Percentiles rank a stretch among this genome's conserved stretches.
Conservation (phyloP, 1,140 invertebrate species). For the Macrotrachela quadricornifera region DNA sequence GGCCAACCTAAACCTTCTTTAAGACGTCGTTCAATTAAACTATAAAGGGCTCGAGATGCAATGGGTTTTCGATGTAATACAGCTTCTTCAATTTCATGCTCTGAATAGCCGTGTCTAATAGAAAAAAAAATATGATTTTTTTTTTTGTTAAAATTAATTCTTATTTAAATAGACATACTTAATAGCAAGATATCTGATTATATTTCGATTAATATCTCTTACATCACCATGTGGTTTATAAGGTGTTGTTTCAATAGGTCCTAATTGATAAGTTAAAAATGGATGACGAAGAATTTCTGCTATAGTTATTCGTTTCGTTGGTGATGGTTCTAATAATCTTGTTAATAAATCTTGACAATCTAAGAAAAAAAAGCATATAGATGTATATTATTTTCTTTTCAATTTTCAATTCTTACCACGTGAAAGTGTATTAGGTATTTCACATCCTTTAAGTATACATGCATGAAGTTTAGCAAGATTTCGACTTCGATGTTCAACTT, state of each 20-base stretch:
- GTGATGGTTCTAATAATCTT: slow-evolving; percentile 21
- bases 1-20: slow-evolving; percentile 6
- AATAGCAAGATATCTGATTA: slow-evolving; percentile 4
- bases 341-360: slow-evolving; percentile 20
- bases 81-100: slow-evolving; percentile 5
- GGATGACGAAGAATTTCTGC: slow-evolving; percentile 20
- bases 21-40: slow-evolving; percentile 4
- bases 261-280: slow-evolving; percentile 12
- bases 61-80: slow-evolving; percentile 8
- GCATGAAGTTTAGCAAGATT: slow-evolving; percentile 24
- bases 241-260: slow-evolving; percentile 6
- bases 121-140: neutral
- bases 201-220: slow-evolving; percentile 3
- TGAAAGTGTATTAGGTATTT: slow-evolving; percentile 24
- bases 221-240: neutral
- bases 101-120: slow-evolving; percentile 2
- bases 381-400: slow-evolving; percentile 1
- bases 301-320: slow-evolving; percentile 18
- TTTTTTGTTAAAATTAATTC: neutral
- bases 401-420: slow-evolving; percentile 17
- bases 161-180: neutral
- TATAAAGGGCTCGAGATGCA: slow-evolving; percentile 6
- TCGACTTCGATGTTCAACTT: slow-evolving; percentile 15
- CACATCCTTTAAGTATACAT: slow-evolving; percentile 25
- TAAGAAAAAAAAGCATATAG: slow-evolving; percentile 3